phyloP scores from a whole-genome alignment of 2,113 vertebrate genomes.

The Alexandromys fortis region DNA sequence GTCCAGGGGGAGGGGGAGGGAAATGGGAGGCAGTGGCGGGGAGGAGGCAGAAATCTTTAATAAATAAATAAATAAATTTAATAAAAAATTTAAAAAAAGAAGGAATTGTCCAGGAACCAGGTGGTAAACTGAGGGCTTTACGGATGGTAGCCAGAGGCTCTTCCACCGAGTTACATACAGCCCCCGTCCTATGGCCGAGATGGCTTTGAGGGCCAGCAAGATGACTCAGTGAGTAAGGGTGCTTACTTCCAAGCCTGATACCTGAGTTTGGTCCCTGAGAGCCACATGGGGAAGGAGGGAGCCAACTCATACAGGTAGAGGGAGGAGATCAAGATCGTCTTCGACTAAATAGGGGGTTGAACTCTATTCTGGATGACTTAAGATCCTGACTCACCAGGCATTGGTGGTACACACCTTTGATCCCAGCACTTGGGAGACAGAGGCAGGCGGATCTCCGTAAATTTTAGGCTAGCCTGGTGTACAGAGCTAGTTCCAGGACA shows the following conservation, averaged over 20 bases:
- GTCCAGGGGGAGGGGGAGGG: neutral
- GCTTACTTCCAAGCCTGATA: neutral
- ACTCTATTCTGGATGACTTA: neutral
- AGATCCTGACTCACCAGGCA: neutral
- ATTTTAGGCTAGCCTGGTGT: no score
- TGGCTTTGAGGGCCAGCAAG: neutral
- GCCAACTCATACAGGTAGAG: neutral
- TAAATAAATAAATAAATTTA: no score
- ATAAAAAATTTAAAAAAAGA: no score
- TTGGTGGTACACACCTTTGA: no score
- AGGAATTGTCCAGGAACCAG: neutral
- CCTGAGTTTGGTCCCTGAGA: neutral
- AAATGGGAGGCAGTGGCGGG: no score
- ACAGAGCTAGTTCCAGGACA: no score
- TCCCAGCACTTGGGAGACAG: no score
- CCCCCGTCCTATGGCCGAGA: neutral
- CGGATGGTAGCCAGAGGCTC: neutral
- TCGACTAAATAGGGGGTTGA: neutral
- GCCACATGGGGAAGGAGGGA: neutral
- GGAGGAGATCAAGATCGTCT: no score
- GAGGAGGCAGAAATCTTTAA: no score
- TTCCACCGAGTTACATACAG: neutral
- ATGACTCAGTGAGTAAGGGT: neutral
- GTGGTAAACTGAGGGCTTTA: neutral
- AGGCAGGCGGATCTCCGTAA: no score